These are phyloP conservation scores for Morphnarchus princeps DNA, from an alignment of 2,113 vertebrate species.

Conservation along the genomic window DNA sequence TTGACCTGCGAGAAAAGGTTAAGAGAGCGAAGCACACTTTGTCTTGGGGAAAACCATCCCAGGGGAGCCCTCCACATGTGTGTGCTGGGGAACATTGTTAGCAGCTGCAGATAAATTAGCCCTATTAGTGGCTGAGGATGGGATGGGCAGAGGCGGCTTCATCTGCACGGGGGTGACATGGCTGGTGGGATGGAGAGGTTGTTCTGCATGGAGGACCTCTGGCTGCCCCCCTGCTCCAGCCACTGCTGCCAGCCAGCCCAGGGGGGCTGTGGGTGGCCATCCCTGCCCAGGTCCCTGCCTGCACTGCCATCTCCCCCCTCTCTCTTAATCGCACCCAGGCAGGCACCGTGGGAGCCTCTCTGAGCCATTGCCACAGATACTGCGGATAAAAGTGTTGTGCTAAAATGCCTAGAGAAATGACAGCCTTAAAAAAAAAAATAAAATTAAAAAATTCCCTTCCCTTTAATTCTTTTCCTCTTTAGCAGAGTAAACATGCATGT, in stretches of 20 bases:
- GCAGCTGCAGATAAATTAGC: background rate
- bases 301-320: background rate
- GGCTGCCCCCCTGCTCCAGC: background rate
- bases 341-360: conserved; percentile 39
- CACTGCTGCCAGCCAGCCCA: background rate
- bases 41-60: background rate
- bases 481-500: background rate
- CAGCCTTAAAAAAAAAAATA: background rate
- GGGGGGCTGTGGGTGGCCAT: background rate
- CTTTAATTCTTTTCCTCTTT: background rate
- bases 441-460: background rate
- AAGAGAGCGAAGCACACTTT: background rate
- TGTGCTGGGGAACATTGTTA: background rate
- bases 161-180: fast-evolving
- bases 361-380: conserved; percentile 60
- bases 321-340: conserved; percentile 35
- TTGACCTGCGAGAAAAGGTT: background rate
- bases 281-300: background rate
- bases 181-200: background rate
- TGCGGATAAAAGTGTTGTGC: background rate
- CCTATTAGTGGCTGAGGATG: fast-evolving
- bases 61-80: background rate
- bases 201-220: background rate
- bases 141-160: background rate
- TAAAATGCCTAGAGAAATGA: conserved; percentile 32